Percentiles rank a stretch among this genome's conserved stretches.
These are phyloP conservation scores for Oenanthe melanoleuca DNA, from an alignment of 2,113 vertebrate species.

Conservation along the genomic window DNA sequence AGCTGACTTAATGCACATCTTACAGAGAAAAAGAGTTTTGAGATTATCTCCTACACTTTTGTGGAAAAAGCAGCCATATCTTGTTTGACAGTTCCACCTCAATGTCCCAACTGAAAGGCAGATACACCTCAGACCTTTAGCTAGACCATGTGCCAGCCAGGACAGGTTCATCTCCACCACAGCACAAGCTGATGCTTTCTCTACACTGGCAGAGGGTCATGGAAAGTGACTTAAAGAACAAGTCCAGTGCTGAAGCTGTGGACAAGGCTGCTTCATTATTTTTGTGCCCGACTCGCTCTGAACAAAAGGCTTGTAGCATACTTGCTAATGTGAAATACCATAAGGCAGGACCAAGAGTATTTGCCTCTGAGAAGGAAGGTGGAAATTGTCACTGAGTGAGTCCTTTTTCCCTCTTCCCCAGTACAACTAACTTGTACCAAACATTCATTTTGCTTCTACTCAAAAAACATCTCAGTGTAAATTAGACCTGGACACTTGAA, in stretches of 20 bases:
- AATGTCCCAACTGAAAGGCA: accelerated
- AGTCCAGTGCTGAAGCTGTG: neutral
- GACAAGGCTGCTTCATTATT: neutral
- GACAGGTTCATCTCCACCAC: neutral
- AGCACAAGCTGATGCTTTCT: neutral
- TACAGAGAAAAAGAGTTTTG: neutral
- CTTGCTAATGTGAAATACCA: neutral
- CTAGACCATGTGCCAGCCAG: neutral
- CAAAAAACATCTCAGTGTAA: neutral
- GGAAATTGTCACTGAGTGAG: neutral
- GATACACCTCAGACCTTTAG: neutral
- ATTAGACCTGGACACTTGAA: neutral
- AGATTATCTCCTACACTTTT: neutral
- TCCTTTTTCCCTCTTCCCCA: neutral
- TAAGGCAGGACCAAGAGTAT: neutral
- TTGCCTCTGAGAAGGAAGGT: neutral
- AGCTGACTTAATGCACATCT: neutral
- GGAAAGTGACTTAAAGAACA: neutral
- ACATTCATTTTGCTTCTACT: neutral
- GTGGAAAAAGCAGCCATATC: neutral
- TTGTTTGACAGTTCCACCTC: neutral
- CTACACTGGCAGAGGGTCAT: neutral
- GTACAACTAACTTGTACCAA: neutral
- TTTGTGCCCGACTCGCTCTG: neutral
- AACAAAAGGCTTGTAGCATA: neutral